Base-by-base conservation (phyloP, 64 coral and sea anemone genomes). In the Montipora efflorescens region DNA sequence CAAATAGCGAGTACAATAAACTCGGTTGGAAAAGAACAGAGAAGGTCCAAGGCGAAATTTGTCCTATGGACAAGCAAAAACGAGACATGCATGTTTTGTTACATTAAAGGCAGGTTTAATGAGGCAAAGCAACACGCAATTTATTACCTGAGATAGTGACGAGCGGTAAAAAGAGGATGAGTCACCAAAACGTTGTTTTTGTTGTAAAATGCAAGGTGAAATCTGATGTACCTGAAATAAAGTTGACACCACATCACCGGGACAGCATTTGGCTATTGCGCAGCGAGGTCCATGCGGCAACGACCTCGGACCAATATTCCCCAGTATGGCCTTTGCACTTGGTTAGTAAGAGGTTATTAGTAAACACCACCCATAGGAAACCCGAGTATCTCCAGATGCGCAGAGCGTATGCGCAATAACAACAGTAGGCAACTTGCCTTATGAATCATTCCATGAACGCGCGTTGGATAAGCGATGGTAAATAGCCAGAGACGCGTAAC, bases 161-260 rank as follows among this genome's bases (percentile, higher is more conserved):
- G 87, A 5, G 96, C 96, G 48, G 96, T 97, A 59, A 74, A 79
- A 3, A 97, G 4, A 67, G 96, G 93, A 85, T 97, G 96, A 10
- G 96, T 92, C 13, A 97, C 93, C 1, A 97, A 36, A 5, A 95
- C 92, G 64, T 97, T 97, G 78, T 92, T 76, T 10, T 97, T 78
- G 46, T 92, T 94, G 78, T 97, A 97, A 87, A 92, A 97, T n/a
- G 87, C 96, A 19, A 97, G 78, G 61, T 97, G 96, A 44, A 97
- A 97, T 59, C 88, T 97, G 47, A 97, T 80, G 77, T 95, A 97
- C 66, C 96, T 97, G 36, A 82, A 23, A 64, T 67, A 51, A 89
- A 74, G 4, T 1, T 18, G 12, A 46, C 16, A 74, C 12, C 10
- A 14, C 25, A 50, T 19, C 9, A 36, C 6, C 53, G 53, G 53